These are phyloP conservation scores for Myotis vivesi DNA, from an alignment of 2,797 vertebrate species.

Conservation along the genomic window DNA sequence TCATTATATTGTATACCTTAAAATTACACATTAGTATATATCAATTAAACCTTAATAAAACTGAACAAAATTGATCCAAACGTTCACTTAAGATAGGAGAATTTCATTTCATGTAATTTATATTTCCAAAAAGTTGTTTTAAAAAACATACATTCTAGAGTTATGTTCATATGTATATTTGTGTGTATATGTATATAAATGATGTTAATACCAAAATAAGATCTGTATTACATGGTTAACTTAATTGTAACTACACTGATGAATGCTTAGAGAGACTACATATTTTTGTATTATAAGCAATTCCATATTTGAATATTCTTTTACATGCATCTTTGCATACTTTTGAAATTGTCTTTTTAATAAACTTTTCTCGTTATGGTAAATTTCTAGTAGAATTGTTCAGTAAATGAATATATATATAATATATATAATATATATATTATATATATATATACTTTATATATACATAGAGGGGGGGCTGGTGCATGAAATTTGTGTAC, in stretches of 20 bases:
- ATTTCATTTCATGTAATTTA: background rate
- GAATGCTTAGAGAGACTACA: background rate
- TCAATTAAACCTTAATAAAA: background rate
- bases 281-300: background rate
- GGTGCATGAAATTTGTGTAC: no score
- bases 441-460: no score
- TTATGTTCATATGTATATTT: background rate
- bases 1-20: background rate
- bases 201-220: background rate
- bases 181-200: background rate
- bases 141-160: background rate
- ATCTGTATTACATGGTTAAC: background rate
- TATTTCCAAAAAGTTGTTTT: background rate
- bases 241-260: background rate
- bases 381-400: constrained; percentile 1
- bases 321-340: background rate
- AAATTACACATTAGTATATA: background rate
- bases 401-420: background rate
- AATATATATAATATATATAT: no score
- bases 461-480: no score
- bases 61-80: background rate
- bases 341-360: background rate
- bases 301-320: background rate
- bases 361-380: background rate
- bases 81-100: background rate